Conservation (phyloP, 2,113 vertebrate species). For the Sminthopsis crassicaudata region DNA sequence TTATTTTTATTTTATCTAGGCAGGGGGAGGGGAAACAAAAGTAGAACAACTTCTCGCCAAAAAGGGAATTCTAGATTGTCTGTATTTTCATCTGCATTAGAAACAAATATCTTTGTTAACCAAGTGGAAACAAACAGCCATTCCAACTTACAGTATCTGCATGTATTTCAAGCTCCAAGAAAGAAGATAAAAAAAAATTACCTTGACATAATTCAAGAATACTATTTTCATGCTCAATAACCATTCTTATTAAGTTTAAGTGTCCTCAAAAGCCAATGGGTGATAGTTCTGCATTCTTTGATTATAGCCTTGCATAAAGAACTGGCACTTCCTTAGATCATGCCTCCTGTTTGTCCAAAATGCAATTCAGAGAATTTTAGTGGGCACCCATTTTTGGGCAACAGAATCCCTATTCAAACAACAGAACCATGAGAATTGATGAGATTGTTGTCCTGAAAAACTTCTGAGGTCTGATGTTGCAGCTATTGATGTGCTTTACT, state of each 20-base stretch:
- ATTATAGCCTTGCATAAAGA: not conserved
- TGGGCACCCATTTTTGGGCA: not conserved
- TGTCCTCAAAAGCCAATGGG: not conserved
- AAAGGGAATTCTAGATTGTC: not conserved
- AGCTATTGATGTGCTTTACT: not conserved
- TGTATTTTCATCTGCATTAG: conserved; percentile 25
- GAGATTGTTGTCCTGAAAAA: conserved; percentile 22
- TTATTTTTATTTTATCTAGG: conserved; percentile 46
- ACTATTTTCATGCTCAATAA: conserved; percentile 1
- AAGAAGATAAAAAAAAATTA: conserved; percentile 23
- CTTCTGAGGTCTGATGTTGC: not conserved
- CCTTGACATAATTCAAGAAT: not conserved
- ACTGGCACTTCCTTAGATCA: not conserved
- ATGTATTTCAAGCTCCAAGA: conserved; percentile 25
- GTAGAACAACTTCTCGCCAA: not conserved
- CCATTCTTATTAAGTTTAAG: not conserved
- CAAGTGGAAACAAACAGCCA: conserved; percentile 1
- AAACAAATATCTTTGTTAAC: conserved; percentile 49
- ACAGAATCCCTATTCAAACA: conserved; percentile 26
- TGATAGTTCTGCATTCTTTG: not conserved
- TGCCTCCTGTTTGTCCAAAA: conserved; percentile 17
- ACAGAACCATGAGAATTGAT: conserved; percentile 30
- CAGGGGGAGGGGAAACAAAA: not conserved
- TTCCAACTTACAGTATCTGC: not conserved
- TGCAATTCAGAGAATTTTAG: conserved; percentile 14